Evolutionary conservation across 1,140 invertebrate species (phyloP), one percentile per base, ranked within the genome.

Genomic region (Zaprionus camerounensis): DNA sequence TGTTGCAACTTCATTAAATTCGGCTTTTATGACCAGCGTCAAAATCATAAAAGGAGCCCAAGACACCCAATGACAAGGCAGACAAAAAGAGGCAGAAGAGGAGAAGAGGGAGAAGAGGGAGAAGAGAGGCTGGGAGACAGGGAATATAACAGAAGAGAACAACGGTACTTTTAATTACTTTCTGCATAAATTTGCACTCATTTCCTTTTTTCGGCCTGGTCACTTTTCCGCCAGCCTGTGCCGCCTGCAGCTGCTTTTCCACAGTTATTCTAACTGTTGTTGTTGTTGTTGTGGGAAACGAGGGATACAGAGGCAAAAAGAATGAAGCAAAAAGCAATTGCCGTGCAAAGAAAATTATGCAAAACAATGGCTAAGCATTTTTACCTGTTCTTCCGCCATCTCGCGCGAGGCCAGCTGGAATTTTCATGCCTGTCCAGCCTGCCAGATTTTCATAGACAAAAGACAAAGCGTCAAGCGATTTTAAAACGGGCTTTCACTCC

Each of bases 111-210:
- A 41, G 20, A n/a, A n/a, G n/a, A 7, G 28, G 44, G 38, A 41
- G 20, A 31, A 3, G 28, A 9, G 28, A 9, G 7, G 65, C 15
- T 15, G 20, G 31, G 0, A 22, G 13, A 31, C 26, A 28, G 22
- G 56, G 62, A 53, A 76, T 76, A 76, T 71, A 64, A 83, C 74
- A 67, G 82, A 56, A 53, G 38, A 46, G 56, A 38, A 78, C 84
- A 88, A 83, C 78, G 81, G 84, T 67, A 76, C 78, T 87, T 87
- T 87, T 87, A 87, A 87, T 87, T 87, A 87, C 81, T 87, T 87
- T 80, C 84, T 87, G 84, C 84, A 87, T 87, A 87, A 87, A 87
- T 87, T 87, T 87, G 71, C 84, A 83, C 78, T 87, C 68, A 81
- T 83, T 87, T 81, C 65, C 71, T 65, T 57, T 69, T 71, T 71